Base-by-base conservation (phyloP, 2,888 invertebrate species). In the Mamestra brassicae region DNA sequence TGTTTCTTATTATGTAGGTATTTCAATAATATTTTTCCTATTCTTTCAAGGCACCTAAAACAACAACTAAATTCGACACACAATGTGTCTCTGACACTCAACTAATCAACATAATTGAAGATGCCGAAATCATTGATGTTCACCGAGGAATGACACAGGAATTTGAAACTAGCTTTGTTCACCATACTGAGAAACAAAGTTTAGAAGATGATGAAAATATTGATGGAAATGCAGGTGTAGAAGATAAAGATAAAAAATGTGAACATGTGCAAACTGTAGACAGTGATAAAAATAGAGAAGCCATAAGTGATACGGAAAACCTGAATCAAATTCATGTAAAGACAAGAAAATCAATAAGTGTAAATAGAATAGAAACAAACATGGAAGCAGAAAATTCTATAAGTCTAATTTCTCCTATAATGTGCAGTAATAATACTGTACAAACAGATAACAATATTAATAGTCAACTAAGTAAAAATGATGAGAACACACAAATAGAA, bases 21-120 rank as follows among this genome's bases (percentile, higher is more conserved):
- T 52, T 17, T 52, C 17, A 52, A 17, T 52, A 52, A 52, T 7
- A 17, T 52, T 17, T 4, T 52, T 17, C 7, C 52, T 52, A n/a
- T 6, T 42, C 4, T n/a, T 90, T 90, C 7, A 72, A 94, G 93
- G 83, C 76, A 83, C 88, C 86, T 42, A 87, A 85, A 83, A 72
- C 68, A 71, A 36, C 74, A 34, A 82, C 85, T 15, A 93, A 92
- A 71, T 95, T 94, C 83, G 96, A 96, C 72, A 94, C 95, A 2
- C 95, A 95, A 75, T 94, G 91, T 81, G 90, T 93, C 0, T 90
- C 93, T 0, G 93, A 96, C 61, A 96, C 95, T 4, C 94, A 97
- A 84, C 85, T 96, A 0, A 90, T 96, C 36, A 84, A 93, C 68
- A 77, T 96, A 4, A 92, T 94, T 47, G 92, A 95, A 78, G 89